These are phyloP conservation scores for Apostichopus parvimensis DNA, from an alignment of 35 echinoderm and acorn worm species.

Conservation along the genomic window DNA sequence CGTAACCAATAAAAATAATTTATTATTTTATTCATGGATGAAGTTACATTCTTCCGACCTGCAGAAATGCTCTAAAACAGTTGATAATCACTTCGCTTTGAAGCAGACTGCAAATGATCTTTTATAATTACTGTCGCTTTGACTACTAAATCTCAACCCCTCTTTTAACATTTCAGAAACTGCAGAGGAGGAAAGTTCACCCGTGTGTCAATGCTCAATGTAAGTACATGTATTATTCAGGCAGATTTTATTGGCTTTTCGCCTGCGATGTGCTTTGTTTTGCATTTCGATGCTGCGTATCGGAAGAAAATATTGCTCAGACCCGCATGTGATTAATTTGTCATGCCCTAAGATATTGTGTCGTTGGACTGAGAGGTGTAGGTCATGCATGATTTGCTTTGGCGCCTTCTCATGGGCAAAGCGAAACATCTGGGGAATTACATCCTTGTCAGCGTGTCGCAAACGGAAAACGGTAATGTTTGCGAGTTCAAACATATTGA, in stretches of 20 bases:
- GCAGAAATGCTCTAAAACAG: too few species aligned
- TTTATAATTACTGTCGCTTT: too few species aligned
- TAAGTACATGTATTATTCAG: background rate
- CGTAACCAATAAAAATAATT: too few species aligned
- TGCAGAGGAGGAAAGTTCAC: constrained; percentile 13
- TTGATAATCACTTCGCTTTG: too few species aligned
- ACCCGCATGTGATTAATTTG: background rate
- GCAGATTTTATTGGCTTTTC: background rate
- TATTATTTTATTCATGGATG: too few species aligned
- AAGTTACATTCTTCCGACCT: too few species aligned
- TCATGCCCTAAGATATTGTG: background rate
- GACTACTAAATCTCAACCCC: too few species aligned
- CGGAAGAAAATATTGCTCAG: background rate
- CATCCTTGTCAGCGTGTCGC: background rate
- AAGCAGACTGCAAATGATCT: too few species aligned
- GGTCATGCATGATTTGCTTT: background rate
- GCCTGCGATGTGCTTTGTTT: background rate
- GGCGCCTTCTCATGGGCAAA: background rate
- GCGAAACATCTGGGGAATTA: background rate
- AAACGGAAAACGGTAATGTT: background rate
- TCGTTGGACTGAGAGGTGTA: background rate
- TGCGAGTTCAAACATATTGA: too few species aligned
- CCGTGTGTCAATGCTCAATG: constrained; percentile 16
- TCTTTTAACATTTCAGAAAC: background rate
- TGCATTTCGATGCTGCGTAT: background rate